Percentiles rank a stretch among this genome's conserved stretches.
Evolutionary conservation across 2,113 vertebrate species (phyloP).

Genomic region (Pelusios castaneus): DNA sequence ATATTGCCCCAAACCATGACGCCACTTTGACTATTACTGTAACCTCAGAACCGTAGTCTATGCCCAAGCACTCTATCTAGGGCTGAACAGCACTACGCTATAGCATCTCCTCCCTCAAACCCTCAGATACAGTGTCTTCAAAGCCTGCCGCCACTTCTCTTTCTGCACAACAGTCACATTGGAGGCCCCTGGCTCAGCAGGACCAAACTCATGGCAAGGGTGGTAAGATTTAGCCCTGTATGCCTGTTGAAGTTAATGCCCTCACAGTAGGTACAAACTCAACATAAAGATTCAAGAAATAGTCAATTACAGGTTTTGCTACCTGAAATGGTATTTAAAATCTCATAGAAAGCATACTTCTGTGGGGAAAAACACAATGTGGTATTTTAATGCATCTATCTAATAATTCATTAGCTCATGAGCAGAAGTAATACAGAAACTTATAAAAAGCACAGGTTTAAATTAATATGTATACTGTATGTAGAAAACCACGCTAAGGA

Average conservation of each 20-base stretch:
- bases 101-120: background rate
- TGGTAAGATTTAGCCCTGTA: background rate
- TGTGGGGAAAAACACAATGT: background rate
- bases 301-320: background rate
- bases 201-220: background rate
- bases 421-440: background rate
- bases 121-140: background rate
- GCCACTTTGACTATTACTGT: background rate
- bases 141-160: accelerated
- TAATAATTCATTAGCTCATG: background rate
- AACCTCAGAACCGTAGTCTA: background rate
- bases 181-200: too few relatives aligned
- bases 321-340: background rate
- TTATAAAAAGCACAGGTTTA: background rate
- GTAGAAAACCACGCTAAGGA: background rate
- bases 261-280: accelerated
- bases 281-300: background rate
- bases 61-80: background rate
- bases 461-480: background rate
- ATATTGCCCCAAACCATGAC: accelerated
- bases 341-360: background rate
- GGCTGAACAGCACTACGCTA: background rate
- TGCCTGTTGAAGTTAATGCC: background rate
- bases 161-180: accelerated
- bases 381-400: background rate